These are phyloP conservation scores for Aurelia sp. DNA, from an alignment of 30 jellyfish, hydroid and myxozoan genomes.

Conservation along the genomic window DNA sequence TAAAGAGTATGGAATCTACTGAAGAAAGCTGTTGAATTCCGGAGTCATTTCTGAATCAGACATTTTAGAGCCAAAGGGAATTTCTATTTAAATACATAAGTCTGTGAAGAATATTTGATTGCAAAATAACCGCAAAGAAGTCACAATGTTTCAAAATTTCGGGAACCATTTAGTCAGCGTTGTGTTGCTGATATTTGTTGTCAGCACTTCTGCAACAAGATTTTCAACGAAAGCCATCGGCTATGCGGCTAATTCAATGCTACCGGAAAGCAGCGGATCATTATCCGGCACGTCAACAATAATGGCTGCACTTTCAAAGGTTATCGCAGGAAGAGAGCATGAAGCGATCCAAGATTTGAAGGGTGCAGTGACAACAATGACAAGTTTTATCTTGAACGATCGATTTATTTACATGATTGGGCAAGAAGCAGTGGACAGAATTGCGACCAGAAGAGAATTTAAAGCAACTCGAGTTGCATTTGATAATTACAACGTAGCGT, in stretches of 20 bases:
- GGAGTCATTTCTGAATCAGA: no score
- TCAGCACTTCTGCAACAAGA: background rate
- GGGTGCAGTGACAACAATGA: slow-evolving; percentile 50
- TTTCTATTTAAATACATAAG: no score
- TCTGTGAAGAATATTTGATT: no score
- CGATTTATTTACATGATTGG: slow-evolving; percentile 67
- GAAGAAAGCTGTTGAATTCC: no score
- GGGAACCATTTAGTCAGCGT: no score
- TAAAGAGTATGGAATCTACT: no score
- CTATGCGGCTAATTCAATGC: slow-evolving; percentile 22
- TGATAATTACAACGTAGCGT: slow-evolving; percentile 57
- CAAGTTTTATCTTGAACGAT: slow-evolving; percentile 49
- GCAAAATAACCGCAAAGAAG: no score
- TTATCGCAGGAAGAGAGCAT: slow-evolving; percentile 21
- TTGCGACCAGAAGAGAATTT: slow-evolving; percentile 30
- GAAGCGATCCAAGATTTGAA: slow-evolving; percentile 50
- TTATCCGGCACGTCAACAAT: slow-evolving; percentile 29
- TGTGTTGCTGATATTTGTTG: no score
- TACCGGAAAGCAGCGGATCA: slow-evolving; percentile 39
- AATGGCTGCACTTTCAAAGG: slow-evolving; percentile 46
- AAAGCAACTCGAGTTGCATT: slow-evolving; percentile 50
- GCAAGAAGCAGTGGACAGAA: slow-evolving; percentile 52
- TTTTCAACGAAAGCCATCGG: slow-evolving; percentile 21
- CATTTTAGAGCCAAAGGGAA: no score
- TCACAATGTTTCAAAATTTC: no score